Conservation (phyloP, 2,888 invertebrate species). For the Listrodromus nycthemerus region DNA sequence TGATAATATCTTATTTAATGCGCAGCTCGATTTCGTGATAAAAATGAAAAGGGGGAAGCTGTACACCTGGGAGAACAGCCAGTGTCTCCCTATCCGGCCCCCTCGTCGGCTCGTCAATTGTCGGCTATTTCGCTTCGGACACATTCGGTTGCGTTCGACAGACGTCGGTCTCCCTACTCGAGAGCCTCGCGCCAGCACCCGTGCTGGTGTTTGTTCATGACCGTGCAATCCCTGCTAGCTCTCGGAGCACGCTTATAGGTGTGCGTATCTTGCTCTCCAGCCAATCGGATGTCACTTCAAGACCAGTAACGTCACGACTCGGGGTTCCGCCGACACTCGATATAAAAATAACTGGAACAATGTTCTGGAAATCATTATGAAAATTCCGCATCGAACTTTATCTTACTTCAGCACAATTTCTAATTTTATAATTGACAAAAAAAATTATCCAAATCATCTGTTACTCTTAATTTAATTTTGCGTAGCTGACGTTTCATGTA, state of each 20-base stretch:
- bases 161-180: conserved; percentile 70
- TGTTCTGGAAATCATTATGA: not conserved
- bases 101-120: conserved; percentile 78
- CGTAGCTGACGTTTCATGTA: not conserved
- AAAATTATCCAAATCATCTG: not conserved
- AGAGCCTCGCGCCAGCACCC: conserved; percentile 7
- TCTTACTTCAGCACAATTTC: not conserved
- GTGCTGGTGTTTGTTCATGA: conserved; percentile 28
- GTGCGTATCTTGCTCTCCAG: conserved; percentile 38
- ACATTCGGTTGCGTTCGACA: conserved; percentile 74
- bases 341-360: not conserved
- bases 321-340: conserved; percentile 13
- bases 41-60: conserved; percentile 82
- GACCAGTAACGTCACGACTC: conserved; percentile 49
- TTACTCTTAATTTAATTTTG: not conserved
- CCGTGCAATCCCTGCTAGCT: conserved; percentile 39
- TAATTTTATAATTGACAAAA: not conserved
- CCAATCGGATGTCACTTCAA: conserved; percentile 52
- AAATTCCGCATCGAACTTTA: not conserved
- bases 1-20: conserved; percentile 64
- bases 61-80: conserved; percentile 81
- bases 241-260: conserved; percentile 22
- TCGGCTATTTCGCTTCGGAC: conserved; percentile 80
- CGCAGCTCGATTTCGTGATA: conserved; percentile 75
- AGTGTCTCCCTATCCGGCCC: conserved; percentile 72